Conservation (phyloP, 1,140 invertebrate genomes). For the Heliconius melpomene region DNA sequence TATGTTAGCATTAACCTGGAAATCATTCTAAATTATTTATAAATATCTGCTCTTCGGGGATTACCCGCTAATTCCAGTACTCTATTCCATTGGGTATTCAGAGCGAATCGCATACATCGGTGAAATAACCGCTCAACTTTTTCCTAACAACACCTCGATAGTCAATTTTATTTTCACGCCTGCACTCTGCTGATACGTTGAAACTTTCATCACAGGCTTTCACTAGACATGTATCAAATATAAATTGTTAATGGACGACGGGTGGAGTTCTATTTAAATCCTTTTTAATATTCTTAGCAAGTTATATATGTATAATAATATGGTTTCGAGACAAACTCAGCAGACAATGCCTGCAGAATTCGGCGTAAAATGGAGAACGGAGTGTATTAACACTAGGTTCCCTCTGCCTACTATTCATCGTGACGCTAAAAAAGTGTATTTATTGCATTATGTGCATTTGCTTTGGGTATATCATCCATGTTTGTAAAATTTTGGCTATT, state of each 20-base stretch:
- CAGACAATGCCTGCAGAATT: too few relatives aligned
- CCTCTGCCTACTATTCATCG: too few relatives aligned
- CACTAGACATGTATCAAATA: slow-evolving; percentile 25
- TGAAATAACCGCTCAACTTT: slow-evolving; percentile 25
- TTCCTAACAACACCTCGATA: slow-evolving; percentile 33
- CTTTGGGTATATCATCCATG: too few relatives aligned
- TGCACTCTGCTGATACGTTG: slow-evolving; percentile 70
- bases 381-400: too few relatives aligned
- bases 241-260: slow-evolving; percentile 32
- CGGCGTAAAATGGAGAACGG: too few relatives aligned
- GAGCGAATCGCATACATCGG: slow-evolving; percentile 24
- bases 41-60: not conserved
- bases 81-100: not conserved
- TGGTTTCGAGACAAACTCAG: too few relatives aligned
- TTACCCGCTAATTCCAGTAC: not conserved
- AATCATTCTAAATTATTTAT: not conserved
- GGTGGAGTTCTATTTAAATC: not conserved
- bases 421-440: too few relatives aligned
- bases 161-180: slow-evolving; percentile 70
- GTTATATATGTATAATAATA: not conserved
- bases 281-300: not conserved
- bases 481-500: too few relatives aligned
- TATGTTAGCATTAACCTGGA: not conserved
- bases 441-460: too few relatives aligned
- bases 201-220: slow-evolving; percentile 71